Evolutionary conservation across 2,797 vertebrate genomes (phyloP), one percentile per base, ranked within the genome.

Genomic region (Numenius phaeopus): DNA sequence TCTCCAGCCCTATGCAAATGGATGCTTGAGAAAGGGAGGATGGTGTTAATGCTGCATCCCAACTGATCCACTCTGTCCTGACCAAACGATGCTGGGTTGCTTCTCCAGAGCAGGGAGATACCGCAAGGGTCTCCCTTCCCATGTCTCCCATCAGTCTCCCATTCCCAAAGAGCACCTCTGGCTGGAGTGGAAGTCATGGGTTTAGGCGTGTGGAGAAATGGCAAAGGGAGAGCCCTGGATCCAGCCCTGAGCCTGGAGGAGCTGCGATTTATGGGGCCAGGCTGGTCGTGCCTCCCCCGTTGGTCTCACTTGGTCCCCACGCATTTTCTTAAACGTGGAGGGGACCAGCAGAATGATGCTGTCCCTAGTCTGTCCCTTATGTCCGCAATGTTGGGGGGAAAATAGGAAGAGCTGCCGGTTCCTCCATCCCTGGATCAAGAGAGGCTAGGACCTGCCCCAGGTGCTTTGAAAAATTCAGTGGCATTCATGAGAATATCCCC

Each of bases 21-120:
- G 30, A 6, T 47, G 18, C 42, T 69, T 39, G 55, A 8, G 27
- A 62, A 22, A 61, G 52, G 47, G 67, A 66, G 47, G 69, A 27
- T 32, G 72, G 32, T 1, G 13, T 69, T 30, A 19, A 23, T 21
- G 34, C 50, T 23, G 34, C 55, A 17, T 24, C 70, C 59, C 0
- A 0, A 15, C 5, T 0, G 0, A 11, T 27, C 14, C 0, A 0
- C 59, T 71, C 0, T 0, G 8, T 40, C 20, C 44, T 70, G 52
- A 39, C 21, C 0, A 0, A 37, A 23, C 3, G 1, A 30, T 30
- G 30, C 30, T 1, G 0, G 17, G 34, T 5, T 5, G 5, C 42
- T 76, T 42, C 40, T 76, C 22, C 37, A 46, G 40, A 44, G 4
- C 50, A 54, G 27, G 10, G 32, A 77, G 39, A 69, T 24, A 21